A percentile compares a stretch with the other conserved stretches of the same genome.
Conservation (phyloP, 1,140 invertebrate species). For the Heliconius melpomene region DNA sequence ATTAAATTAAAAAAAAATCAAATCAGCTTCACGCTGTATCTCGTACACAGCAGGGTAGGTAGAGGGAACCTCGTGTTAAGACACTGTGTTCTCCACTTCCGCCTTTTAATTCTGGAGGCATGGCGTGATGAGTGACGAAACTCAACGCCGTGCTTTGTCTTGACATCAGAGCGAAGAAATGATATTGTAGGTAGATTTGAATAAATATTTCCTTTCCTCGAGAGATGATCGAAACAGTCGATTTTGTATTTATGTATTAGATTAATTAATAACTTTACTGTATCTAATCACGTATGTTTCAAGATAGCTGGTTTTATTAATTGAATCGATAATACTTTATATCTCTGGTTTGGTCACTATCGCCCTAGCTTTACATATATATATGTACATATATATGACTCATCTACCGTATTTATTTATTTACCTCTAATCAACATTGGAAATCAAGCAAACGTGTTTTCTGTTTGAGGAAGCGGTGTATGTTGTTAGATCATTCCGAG, state of each 20-base stretch:
- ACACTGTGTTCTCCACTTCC: too few species aligned
- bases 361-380: background rate
- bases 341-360: background rate
- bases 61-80: too few species aligned
- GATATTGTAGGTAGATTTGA: too few species aligned
- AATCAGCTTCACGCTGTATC: too few species aligned
- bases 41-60: too few species aligned
- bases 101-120: too few species aligned
- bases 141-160: too few species aligned
- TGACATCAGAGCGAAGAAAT: too few species aligned
- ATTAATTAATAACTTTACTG: background rate
- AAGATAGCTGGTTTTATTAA: constrained; percentile 1
- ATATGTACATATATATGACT: constrained; percentile 29
- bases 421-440: constrained; percentile 36
- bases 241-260: background rate
- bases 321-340: background rate
- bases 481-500: constrained; percentile 38
- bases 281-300: background rate
- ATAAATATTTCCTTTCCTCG: too few species aligned
- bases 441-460: constrained; percentile 44
- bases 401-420: constrained; percentile 41
- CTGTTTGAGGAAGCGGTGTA: constrained; percentile 42
- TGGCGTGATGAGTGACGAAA: too few species aligned
- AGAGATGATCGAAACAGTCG: too few species aligned
- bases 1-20: too few species aligned